Base-by-base conservation (phyloP, 2,888 invertebrate genomes). In the Aricia artaxerxes region DNA sequence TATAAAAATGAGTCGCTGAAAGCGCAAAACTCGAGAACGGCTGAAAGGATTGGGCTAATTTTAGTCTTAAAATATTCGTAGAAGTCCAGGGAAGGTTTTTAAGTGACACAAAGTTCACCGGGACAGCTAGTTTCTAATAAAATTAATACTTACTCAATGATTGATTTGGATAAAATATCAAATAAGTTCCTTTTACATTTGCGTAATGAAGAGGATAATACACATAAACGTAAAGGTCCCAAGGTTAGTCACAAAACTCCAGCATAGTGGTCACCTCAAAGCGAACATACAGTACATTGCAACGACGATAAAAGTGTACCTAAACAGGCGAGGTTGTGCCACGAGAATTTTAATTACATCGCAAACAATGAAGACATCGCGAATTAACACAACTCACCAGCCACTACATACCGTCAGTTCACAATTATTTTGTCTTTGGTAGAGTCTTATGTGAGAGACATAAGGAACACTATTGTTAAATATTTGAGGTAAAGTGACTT, bases 261-360 rank as follows among this genome's bases (percentile, higher is more conserved):
- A 35, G 75, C 78, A 13, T 31, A 13, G 78, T 79, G 80, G 81
- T 64, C 57, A 57, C 73, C 11, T 40, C 49, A 72, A 73, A 57
- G 78, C 81, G 79, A 86, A 87, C 87, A 86, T 87, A 88, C 87
- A 87, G 85, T 87, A 88, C 69, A 69, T 85, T 84, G 86, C 85
- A 85, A 88, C 86, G 85, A 85, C 86, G 89, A 91, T 91, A 91
- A 90, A 91, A 89, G 87, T 90, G 86, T 88, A 88, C 89, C 88
- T 89, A 89, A 90, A 89, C 87, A 85, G 88, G 86, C 85, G 85
- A 82, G 81, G 82, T 81, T 83, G 84, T 87, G 88, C 87, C 88
- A 83, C 83, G 83, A 81, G 90, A 89, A 90, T 92, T 83, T 82
- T 82, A 88, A 91, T 87, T 83, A 85, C 82, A 82, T 82, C 84